Evolutionary conservation across 2,888 invertebrate species (phyloP).

Genomic region (Drosophila flavopinicola): DNA sequence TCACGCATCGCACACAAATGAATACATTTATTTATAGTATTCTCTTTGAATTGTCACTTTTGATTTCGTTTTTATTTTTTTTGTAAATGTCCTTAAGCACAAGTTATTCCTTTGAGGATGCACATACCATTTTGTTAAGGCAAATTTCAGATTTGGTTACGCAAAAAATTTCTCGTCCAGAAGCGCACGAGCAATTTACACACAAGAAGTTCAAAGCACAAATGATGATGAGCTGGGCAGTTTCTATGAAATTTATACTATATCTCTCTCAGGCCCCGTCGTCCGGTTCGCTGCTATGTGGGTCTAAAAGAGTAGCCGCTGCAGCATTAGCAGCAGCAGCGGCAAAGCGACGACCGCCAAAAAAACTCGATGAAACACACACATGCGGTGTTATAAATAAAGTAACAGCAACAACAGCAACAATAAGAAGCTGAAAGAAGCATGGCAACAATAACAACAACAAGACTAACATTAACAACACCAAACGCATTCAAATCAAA

Average conservation of each 20-base stretch:
- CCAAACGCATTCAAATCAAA: constrained; percentile 69
- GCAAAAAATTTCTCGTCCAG: constrained; percentile 75
- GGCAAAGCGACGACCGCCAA: constrained; percentile 71
- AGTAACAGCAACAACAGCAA: constrained; percentile 57
- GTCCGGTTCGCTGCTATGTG: constrained; percentile 69
- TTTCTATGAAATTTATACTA: constrained; percentile 83
- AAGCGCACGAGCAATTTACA: constrained; percentile 75
- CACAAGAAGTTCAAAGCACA: constrained; percentile 84
- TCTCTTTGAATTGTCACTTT: constrained; percentile 20
- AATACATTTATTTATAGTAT: neutral
- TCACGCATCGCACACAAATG: neutral
- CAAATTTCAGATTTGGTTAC: constrained; percentile 21
- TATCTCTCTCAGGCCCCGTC: constrained; percentile 61
- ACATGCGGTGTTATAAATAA: constrained; percentile 63
- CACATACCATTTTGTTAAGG: constrained; percentile 55
- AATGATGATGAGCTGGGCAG: constrained; percentile 83
- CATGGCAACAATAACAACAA: constrained; percentile 35
- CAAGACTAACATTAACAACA: constrained; percentile 55
- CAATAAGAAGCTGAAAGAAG: constrained; percentile 32
- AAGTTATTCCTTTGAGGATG: constrained; percentile 39
- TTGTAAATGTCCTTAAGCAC: constrained; percentile 37
- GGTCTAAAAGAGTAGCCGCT: constrained; percentile 69
- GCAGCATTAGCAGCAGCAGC: constrained; percentile 3
- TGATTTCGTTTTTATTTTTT: constrained; percentile 5
- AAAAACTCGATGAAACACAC: constrained; percentile 69